Conservation (phyloP, 53 echinoderm and acorn worm genomes). For the Henricia sp. region DNA sequence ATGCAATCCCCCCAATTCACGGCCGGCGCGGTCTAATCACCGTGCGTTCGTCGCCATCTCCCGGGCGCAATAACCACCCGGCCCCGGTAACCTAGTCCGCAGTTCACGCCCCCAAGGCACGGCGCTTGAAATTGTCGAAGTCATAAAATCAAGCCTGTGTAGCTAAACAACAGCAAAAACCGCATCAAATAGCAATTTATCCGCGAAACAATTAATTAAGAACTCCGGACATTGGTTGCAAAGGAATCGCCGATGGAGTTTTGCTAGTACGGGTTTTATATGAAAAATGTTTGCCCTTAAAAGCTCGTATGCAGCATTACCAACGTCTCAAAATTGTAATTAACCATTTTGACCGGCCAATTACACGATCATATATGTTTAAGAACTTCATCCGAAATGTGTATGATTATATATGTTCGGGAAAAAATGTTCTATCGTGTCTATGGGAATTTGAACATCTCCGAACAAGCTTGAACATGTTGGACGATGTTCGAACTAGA, state of each 20-base stretch:
- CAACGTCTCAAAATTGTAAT: no score
- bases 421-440: no score
- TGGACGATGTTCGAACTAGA: no score
- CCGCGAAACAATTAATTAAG: slow-evolving; percentile 7
- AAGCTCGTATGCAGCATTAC: background rate
- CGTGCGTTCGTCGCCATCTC: background rate
- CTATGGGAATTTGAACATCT: no score
- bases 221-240: background rate
- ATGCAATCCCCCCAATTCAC: background rate
- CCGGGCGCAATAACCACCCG: no score
- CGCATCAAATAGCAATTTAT: slow-evolving; percentile 20
- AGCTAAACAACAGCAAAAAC: background rate
- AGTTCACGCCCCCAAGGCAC: no score
- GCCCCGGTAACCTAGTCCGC: no score
- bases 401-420: no score
- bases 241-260: background rate
- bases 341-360: background rate
- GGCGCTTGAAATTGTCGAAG: background rate
- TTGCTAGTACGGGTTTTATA: background rate
- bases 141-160: background rate
- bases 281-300: background rate
- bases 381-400: background rate
- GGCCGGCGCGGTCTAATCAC: background rate
- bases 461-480: no score
- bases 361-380: background rate